A percentile compares a stretch with the other conserved stretches of the same genome.
These are phyloP conservation scores for Morelia viridis DNA, from an alignment of 2,797 vertebrate genomes.

Conservation along the genomic window DNA sequence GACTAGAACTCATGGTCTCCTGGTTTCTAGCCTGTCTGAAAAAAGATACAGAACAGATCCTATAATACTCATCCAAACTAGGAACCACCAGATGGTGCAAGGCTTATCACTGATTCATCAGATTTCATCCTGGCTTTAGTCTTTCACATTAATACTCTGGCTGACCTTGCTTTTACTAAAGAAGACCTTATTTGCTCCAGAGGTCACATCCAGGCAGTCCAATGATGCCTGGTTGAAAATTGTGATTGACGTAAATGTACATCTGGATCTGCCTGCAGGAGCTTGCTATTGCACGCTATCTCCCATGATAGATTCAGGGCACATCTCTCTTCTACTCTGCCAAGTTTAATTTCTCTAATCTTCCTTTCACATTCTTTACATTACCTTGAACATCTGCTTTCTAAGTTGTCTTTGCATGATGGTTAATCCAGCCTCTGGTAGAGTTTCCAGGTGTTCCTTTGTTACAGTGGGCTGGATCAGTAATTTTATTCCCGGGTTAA, in stretches of 20 bases:
- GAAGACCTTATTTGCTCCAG: neutral
- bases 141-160: neutral
- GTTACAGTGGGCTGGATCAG: neutral
- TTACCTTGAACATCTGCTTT: constrained; percentile 9
- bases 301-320: neutral
- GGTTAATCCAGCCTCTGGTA: neutral
- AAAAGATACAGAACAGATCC: neutral
- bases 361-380: neutral
- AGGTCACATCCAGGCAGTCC: neutral
- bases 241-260: neutral
- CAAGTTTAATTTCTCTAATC: neutral
- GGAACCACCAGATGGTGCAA: neutral
- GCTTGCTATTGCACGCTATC: neutral
- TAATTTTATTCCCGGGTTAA: neutral
- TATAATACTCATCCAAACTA: neutral
- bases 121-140: neutral
- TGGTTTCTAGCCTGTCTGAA: neutral
- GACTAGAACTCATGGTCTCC: neutral
- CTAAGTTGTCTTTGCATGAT: neutral
- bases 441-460: neutral
- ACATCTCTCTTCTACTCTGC: neutral
- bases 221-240: neutral
- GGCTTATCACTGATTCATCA: neutral
- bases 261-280: neutral
- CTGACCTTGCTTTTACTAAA: neutral